phyloP scores from a whole-genome alignment of 2,113 vertebrate species.

The Pseudorhombus dupliciocellatus region DNA sequence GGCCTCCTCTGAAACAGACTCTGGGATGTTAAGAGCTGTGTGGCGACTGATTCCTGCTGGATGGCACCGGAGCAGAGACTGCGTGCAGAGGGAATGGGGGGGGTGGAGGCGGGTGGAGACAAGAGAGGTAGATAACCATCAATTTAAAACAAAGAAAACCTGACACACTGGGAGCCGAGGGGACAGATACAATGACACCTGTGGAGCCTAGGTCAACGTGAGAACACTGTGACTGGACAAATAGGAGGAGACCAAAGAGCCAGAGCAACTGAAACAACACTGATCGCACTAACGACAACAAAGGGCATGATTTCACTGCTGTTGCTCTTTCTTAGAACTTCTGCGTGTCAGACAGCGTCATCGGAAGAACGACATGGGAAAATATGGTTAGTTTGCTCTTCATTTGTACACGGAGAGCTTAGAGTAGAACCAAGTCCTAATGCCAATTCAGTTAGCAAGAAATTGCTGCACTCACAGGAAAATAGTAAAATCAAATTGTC shows the following conservation, averaged over 20 bases:
- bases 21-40: constrained; percentile 91
- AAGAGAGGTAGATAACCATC: constrained; percentile 54
- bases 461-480: background rate
- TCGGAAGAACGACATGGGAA: constrained; percentile 23
- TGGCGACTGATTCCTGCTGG: constrained; percentile 95
- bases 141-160: constrained; percentile 49
- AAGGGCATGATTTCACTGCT: constrained; percentile 35
- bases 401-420: constrained; percentile 18
- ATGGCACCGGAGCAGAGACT: constrained; percentile 90
- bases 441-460: constrained; percentile 7
- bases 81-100: constrained; percentile 31
- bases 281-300: constrained; percentile 63
- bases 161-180: constrained; percentile 23
- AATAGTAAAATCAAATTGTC: constrained; percentile 4
- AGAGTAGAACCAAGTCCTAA: constrained; percentile 35
- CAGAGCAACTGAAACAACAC: constrained; percentile 76
- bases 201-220: constrained; percentile 40
- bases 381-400: constrained; percentile 21
- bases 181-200: constrained; percentile 43
- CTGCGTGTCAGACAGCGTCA: constrained; percentile 25
- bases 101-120: constrained; percentile 50
- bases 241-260: constrained; percentile 65
- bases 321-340: constrained; percentile 68
- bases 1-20: constrained; percentile 92
- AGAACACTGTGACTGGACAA: constrained; percentile 47